These are phyloP conservation scores for Meloidogyne exigua DNA, from an alignment of 1,140 invertebrate species.

Conservation along the genomic window DNA sequence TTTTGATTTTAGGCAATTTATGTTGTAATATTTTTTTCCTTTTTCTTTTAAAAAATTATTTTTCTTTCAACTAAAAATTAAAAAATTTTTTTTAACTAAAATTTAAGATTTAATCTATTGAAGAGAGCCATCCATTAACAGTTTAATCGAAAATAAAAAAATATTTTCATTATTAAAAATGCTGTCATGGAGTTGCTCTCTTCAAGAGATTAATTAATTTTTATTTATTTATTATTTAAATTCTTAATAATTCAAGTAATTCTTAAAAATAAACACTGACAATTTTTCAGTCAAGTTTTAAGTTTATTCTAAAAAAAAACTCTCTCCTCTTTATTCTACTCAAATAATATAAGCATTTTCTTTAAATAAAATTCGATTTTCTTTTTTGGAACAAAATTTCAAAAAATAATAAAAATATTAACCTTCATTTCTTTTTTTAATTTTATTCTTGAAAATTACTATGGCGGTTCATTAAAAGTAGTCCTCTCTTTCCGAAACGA, in stretches of 20 bases:
- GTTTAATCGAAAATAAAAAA: constrained; percentile 15
- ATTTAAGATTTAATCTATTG: constrained; percentile 20
- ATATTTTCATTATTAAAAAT: not conserved
- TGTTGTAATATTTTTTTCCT: not conserved
- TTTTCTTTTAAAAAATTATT: not conserved
- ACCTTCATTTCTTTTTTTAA: not conserved
- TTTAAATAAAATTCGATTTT: constrained; percentile 3
- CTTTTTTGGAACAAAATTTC: not conserved
- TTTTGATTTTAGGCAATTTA: not conserved
- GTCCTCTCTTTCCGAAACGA: constrained; percentile 21
- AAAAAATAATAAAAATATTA: not conserved
- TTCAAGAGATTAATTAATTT: constrained; percentile 21
- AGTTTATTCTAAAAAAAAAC: not conserved
- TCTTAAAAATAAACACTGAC: too few relatives aligned
- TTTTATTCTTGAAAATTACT: constrained; percentile 10
- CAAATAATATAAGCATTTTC: not conserved
- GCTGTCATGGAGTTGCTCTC: constrained; percentile 44
- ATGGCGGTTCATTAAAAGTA: constrained; percentile 13
- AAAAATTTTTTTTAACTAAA: constrained; percentile 10
- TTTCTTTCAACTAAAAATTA: not conserved
- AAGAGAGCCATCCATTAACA: constrained; percentile 45
- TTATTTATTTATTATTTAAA: too few relatives aligned
- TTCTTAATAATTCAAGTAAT: too few relatives aligned
- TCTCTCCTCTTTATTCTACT: not conserved
- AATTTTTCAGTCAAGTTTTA: too few relatives aligned